Base-by-base conservation (phyloP, 2,888 invertebrate genomes). In the Ectemnius lituratus region DNA sequence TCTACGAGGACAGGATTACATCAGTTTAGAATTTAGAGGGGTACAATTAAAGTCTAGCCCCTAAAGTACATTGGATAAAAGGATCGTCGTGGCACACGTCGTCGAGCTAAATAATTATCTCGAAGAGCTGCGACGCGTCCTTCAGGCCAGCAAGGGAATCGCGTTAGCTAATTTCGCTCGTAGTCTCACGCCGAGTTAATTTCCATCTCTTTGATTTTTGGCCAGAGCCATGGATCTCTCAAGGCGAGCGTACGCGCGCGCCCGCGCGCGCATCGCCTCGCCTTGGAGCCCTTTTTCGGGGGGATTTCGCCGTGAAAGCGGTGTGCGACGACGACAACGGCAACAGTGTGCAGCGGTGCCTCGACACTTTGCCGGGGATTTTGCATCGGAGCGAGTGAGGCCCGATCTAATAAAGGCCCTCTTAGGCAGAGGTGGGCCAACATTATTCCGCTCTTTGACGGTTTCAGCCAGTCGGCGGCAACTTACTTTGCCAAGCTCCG, bases 201-300 rank as follows among this genome's bases (percentile, higher is more conserved):
- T 86, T 88, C 85, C 88, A 88, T 89, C 86, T 84, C 87, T 88
- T 89, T 89, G 88, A 89, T 90, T 90, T 90, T 88, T 89, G 88
- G 87, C 87, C 83, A 81, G 52, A 16, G 52, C 52, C n/a, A 52
- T 5, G 16, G 52, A 37, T 37, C 37, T 37, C 37, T 37, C 8
- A 14, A 52, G 16, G 52, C 14, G 49, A 0, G 13, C 14, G 49
- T 1, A 16, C 14, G 16, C 52, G n/a, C 11, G 11, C 47, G 11
- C 47, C n/a, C 11, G 47, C 14, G 16, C 49, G 2, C 11, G 11
- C 47, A n/a, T n/a, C n/a, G 11, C 47, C 14, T 47, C 11, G 47
- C 67, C 66, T 14, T 37, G 56, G 58, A 62, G 62, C 62, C 72
- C 75, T 77, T 76, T 77, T 83, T 77, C 62, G 71, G 67, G 70